phyloP scores from a whole-genome alignment of 2,113 vertebrate genomes.

The Eonycteris spelaea region DNA sequence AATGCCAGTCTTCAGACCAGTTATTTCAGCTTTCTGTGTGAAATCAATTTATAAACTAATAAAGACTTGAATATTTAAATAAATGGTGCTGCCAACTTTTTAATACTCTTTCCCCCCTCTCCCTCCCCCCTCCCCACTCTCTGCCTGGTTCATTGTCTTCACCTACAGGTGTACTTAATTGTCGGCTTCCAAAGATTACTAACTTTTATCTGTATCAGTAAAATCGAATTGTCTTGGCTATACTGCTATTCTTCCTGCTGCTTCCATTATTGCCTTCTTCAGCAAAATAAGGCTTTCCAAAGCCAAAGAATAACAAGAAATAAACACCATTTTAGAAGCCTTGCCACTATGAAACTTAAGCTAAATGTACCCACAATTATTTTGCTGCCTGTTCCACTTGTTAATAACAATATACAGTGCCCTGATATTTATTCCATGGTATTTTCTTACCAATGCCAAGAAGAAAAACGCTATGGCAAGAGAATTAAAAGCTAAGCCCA shows the following conservation, averaged over 20 bases:
- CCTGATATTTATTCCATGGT: constrained; percentile 97
- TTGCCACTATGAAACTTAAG: constrained; percentile 86
- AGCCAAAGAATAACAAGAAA: constrained; percentile 75
- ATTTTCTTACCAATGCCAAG: constrained; percentile 93
- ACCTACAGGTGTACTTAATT: constrained; percentile 77
- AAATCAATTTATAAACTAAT: constrained; percentile 71
- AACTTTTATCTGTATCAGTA: constrained; percentile 80
- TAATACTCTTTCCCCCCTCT: constrained; percentile 70
- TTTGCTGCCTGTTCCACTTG: constrained; percentile 93
- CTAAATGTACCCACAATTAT: constrained; percentile 86
- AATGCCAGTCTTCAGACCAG: constrained; percentile 59
- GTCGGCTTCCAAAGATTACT: constrained; percentile 84
- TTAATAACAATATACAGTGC: constrained; percentile 94
- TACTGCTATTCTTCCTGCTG: constrained; percentile 68
- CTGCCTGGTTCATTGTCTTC: constrained; percentile 82
- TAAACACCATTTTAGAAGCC: constrained; percentile 69
- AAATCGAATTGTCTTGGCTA: constrained; percentile 75
- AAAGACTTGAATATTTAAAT: constrained; percentile 74
- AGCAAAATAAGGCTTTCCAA: constrained; percentile 69
- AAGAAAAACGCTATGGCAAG: constrained; percentile 88
- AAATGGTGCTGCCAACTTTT: constrained; percentile 79
- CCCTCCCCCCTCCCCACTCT: constrained; percentile 76
- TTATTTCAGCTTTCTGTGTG: constrained; percentile 76
- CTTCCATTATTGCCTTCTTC: constrained; percentile 80
- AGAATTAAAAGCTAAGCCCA: constrained; percentile 92